These are phyloP conservation scores for Papilio polytes DNA, from an alignment of 1,140 invertebrate genomes.

Conservation along the genomic window DNA sequence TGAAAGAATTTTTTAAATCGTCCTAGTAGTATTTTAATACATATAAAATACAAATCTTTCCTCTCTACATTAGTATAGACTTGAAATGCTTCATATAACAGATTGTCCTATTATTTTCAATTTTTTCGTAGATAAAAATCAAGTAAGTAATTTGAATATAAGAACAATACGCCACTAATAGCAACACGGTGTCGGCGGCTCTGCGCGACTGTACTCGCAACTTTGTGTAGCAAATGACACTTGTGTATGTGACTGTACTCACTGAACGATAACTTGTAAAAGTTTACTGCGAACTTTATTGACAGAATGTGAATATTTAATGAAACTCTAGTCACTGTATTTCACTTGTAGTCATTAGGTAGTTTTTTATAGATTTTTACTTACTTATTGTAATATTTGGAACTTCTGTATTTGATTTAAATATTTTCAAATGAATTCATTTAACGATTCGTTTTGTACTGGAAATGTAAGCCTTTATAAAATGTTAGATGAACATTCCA, in stretches of 20 bases:
- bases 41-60: no score
- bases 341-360: no score
- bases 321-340: not conserved
- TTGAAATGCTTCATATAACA: no score
- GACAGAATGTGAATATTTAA: not conserved
- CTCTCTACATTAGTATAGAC: no score
- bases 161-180: not conserved
- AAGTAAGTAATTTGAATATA: not conserved
- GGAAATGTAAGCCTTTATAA: no score
- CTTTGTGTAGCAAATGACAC: not conserved
- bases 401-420: no score
- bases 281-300: not conserved
- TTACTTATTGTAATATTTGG: no score
- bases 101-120: no score
- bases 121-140: not conserved
- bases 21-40: no score
- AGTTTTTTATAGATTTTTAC: no score
- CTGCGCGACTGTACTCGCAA: constrained; percentile 6
- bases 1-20: no score
- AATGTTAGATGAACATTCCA: not conserved
- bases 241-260: constrained; percentile 4
- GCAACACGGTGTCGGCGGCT: not conserved
- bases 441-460: not conserved
- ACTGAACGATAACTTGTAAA: not conserved
- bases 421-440: no score